A percentile compares a stretch with the other conserved stretches of the same genome.
Conservation (phyloP, 1,140 invertebrate genomes). For the Belonocnema kinseyi region DNA sequence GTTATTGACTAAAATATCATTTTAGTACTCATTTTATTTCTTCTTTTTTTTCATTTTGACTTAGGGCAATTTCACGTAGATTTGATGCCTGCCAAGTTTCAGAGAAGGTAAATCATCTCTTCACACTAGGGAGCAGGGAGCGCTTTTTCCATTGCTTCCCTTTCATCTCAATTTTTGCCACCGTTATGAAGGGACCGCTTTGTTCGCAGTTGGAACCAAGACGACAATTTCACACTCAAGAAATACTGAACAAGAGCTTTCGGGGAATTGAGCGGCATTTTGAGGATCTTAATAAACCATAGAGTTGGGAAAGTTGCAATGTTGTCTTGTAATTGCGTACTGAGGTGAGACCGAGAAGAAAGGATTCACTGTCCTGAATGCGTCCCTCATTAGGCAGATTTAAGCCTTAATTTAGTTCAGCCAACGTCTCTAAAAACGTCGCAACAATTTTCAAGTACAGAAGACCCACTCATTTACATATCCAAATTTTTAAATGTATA, state of each 20-base stretch:
- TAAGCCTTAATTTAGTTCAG: not conserved
- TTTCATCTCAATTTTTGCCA: conserved; percentile 32
- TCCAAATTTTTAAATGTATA: too few species aligned
- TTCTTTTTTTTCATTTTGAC: too few species aligned
- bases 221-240: conserved; percentile 14
- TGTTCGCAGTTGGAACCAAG: conserved; percentile 11
- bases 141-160: not conserved
- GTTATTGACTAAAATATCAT: too few species aligned
- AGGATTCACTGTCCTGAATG: not conserved
- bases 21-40: too few species aligned
- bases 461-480: too few species aligned
- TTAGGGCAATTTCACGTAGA: not conserved
- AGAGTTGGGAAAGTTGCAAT: not conserved
- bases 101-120: conserved; percentile 13
- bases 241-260: not conserved
- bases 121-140: not conserved
- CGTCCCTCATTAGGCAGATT: not conserved
- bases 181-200: conserved; percentile 20
- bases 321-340: not conserved
- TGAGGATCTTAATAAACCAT: not conserved
- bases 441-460: too few species aligned
- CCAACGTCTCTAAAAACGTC: too few species aligned
- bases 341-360: not conserved
- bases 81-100: not conserved
- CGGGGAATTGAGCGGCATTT: not conserved